These are phyloP conservation scores for Malurus splendens DNA, from an alignment of 2,797 vertebrate species.

Conservation along the genomic window DNA sequence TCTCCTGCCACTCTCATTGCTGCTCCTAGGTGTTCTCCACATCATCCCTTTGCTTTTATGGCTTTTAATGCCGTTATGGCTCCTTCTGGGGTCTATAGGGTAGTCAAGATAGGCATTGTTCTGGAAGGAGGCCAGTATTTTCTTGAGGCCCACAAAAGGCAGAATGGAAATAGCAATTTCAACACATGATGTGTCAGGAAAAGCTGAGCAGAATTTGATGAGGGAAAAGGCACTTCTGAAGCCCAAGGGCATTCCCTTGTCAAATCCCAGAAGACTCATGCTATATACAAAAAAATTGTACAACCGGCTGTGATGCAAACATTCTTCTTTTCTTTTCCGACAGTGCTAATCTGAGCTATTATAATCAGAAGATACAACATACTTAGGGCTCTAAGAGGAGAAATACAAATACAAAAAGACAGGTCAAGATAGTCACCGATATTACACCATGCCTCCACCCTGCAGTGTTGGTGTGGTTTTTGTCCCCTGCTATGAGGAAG, in stretches of 20 bases:
- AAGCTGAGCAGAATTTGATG: neutral
- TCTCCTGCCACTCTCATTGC: neutral
- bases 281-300: neutral
- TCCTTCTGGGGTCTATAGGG: neutral
- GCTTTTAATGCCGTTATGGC: neutral
- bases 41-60: neutral
- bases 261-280: neutral
- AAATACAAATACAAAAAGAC: neutral
- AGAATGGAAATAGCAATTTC: neutral
- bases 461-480: neutral
- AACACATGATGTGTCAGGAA: neutral
- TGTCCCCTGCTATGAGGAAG: neutral
- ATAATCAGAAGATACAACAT: neutral
- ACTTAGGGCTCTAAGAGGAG: neutral
- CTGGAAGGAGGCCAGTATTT: neutral
- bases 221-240: neutral
- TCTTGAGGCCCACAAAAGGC: neutral
- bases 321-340: neutral
- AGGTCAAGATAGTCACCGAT: fast-evolving
- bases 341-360: neutral
- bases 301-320: neutral
- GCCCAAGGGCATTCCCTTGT: neutral
- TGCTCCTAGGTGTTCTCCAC: neutral
- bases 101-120: neutral
- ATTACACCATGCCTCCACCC: too few species aligned